A percentile compares a stretch with the other conserved stretches of the same genome.
Evolutionary conservation across 2,113 vertebrate species (phyloP).

Genomic region (Anarhynchus alexandrinus): DNA sequence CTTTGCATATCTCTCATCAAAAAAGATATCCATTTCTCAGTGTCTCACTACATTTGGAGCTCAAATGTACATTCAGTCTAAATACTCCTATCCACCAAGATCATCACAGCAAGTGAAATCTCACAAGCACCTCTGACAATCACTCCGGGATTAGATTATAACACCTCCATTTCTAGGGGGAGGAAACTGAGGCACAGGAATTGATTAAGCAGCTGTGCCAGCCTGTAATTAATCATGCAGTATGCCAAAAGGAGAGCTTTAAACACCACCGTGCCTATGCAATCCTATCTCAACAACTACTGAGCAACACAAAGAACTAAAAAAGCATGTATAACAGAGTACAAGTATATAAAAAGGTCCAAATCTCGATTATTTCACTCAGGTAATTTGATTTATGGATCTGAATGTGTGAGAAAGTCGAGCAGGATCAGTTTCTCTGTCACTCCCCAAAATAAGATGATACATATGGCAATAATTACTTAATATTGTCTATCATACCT

Average conservation of each 20-base stretch:
- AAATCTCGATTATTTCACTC: background rate
- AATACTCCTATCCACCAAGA: background rate
- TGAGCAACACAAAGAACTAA: background rate
- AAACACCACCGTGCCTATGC: background rate
- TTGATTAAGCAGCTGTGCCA: background rate
- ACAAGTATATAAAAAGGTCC: background rate
- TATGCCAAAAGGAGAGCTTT: background rate
- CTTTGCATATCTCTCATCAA: background rate
- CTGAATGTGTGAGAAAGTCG: background rate
- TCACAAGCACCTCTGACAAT: background rate
- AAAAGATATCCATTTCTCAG: background rate
- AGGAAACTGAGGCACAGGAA: background rate
- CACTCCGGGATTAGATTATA: background rate
- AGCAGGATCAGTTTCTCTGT: background rate
- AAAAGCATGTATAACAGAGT: background rate
- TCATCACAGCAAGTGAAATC: background rate
- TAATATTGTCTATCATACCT: background rate
- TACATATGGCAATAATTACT: background rate
- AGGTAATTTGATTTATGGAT: background rate
- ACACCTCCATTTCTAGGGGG: background rate
- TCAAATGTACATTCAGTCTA: background rate
- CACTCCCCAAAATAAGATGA: background rate
- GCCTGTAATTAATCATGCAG: background rate
- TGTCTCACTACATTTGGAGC: background rate
- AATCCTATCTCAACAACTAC: background rate